These are phyloP conservation scores for Nicator chloris DNA, from an alignment of 2,113 vertebrate genomes.

Conservation along the genomic window DNA sequence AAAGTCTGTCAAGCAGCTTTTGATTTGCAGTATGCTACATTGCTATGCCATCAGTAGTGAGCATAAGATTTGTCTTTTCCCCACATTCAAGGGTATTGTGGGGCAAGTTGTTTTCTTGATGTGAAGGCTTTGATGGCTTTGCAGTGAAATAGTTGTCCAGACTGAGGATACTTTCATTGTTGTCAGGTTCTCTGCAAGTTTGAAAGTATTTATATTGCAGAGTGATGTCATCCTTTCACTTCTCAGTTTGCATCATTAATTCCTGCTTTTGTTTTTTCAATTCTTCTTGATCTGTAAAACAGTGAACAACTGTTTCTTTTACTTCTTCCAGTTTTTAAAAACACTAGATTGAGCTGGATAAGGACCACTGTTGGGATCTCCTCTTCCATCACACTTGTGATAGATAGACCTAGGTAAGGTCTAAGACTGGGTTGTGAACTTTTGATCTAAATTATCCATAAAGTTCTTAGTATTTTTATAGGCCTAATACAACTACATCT, in stretches of 20 bases:
- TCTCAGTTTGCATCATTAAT: not conserved
- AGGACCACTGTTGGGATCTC: not conserved
- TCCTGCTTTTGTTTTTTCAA: not conserved
- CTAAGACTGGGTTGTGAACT: not conserved
- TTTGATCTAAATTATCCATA: not conserved
- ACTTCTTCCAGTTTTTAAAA: not conserved
- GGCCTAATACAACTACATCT: not conserved
- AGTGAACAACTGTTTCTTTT: not conserved
- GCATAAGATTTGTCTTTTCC: not conserved
- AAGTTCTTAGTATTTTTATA: not conserved
- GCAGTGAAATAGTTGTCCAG: not conserved
- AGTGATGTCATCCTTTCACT: not conserved
- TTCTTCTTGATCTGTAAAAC: not conserved
- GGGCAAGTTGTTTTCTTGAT: not conserved
- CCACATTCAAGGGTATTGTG: not conserved
- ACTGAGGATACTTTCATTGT: not conserved
- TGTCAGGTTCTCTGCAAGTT: not conserved
- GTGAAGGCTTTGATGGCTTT: not conserved
- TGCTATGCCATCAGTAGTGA: not conserved
- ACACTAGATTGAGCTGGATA: not conserved
- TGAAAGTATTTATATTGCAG: not conserved
- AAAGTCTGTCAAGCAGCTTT: not conserved
- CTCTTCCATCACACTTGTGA: not conserved
- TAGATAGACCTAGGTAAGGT: not conserved
- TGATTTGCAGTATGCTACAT: not conserved